Conservation (phyloP, 2,113 vertebrate species). For the Naja naja region DNA sequence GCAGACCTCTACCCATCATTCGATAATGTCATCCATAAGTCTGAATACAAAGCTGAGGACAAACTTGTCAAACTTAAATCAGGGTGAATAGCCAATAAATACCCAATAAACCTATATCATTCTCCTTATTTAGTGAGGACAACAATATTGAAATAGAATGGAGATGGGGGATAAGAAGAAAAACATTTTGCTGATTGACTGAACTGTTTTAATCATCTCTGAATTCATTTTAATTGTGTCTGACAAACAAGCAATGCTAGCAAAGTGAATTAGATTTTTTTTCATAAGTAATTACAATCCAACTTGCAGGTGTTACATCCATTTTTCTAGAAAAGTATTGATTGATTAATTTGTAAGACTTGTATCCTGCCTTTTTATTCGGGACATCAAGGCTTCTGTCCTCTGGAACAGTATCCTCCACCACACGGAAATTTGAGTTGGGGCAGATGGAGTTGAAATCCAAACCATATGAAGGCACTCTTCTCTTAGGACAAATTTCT, state of each 20-base stretch:
- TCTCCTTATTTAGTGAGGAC: slow-evolving; percentile 35
- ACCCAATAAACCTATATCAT: not conserved
- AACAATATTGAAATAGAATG: slow-evolving; percentile 22
- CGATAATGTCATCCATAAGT: not conserved
- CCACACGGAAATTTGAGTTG: not conserved
- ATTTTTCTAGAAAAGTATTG: slow-evolving; percentile 60
- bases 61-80: not conserved
- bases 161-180: slow-evolving; percentile 11
- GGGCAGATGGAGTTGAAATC: not conserved
- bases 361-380: not conserved
- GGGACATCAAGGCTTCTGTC: not conserved
- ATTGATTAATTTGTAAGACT: not conserved
- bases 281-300: slow-evolving; percentile 65
- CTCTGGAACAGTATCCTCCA: not conserved
- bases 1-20: not conserved
- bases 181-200: slow-evolving; percentile 50
- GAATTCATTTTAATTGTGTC: slow-evolving; percentile 72
- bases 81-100: not conserved
- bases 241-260: slow-evolving; percentile 63
- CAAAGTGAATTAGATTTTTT: slow-evolving; percentile 62
- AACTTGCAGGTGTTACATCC: slow-evolving; percentile 58
- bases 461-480: not conserved
- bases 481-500: not conserved
- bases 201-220: slow-evolving; percentile 60
- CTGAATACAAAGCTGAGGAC: not conserved